Base-by-base conservation (phyloP, 2,797 vertebrate species). In the Melanotaenia maccullochi region DNA sequence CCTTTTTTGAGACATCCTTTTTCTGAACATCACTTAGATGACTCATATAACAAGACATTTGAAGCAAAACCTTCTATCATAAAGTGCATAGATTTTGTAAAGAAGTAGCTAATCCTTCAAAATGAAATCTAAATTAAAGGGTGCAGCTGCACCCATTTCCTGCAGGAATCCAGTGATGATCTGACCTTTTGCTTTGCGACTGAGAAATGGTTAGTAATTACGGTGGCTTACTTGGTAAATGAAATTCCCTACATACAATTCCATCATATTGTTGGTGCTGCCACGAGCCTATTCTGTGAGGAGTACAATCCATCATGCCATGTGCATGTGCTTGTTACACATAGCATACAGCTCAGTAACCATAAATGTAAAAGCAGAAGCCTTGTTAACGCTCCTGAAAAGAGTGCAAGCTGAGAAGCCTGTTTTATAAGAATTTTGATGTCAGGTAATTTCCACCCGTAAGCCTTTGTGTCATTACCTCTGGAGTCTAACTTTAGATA, bases 241-340 rank as follows among this genome's bases (percentile, higher is more conserved):
- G 66, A 72, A 86, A 89, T 64, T 25, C 30, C 30, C 38, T 20
- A 64, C 32, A 75, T 60, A 72, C 72, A 75, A 79, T 86, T 81
- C 64, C 66, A 68, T 81, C 52, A 60, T 73, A 76, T 64, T n/a
- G 24, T 61, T 32, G 32, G 56, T 3, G 38, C 44, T 55, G 32
- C 52, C 54, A 60, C 25, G 30, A 61, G 73, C 68, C 66, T 55
- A 16, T 64, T 80, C 71, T 56, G 51, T 44, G 22, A 75, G 68
- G 76, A 75, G 65, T 28, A 65, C 78, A 85, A 89, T 90, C 84
- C 68, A 87, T 90, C 85, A 87, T 25, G 14, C 58, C 62, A 69
- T 83, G 57, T 83, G 57, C 74, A 65, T 63, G 56, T 79, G 83
- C 69, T 71, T 63, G 71, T 73, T 81, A 78, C 78, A 71, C 56